Percentiles rank a stretch among this genome's conserved stretches.
Evolutionary conservation across 2,888 invertebrate species (phyloP).

Genomic region (Choristoneura rosaceana): DNA sequence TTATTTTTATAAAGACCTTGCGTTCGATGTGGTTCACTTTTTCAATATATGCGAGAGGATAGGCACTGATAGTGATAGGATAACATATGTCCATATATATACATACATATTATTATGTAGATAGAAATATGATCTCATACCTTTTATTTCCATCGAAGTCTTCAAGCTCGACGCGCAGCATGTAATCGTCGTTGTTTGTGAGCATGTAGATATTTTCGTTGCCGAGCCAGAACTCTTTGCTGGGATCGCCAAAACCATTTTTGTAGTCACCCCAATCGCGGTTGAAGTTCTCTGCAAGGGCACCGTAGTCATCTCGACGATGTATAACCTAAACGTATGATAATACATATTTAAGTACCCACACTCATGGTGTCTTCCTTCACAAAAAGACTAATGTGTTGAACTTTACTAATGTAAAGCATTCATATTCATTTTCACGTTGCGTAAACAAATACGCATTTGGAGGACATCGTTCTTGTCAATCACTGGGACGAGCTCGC

Average conservation of each 20-base stretch:
- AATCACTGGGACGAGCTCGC: conserved; percentile 29
- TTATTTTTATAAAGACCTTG: no score
- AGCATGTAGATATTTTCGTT: conserved; percentile 97
- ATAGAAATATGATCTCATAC: conserved; percentile 69
- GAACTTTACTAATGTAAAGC: conserved; percentile 10
- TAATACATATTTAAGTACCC: conserved; percentile 2
- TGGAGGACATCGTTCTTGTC: conserved; percentile 38
- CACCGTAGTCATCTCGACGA: conserved; percentile 94
- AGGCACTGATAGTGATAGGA: no score
- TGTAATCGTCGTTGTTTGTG: conserved; percentile 96
- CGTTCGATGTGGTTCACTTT: no score
- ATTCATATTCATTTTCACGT: conserved; percentile 17
- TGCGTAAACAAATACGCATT: conserved; percentile 32
- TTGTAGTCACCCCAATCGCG: conserved; percentile 97
- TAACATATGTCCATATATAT: no score
- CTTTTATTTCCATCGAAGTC: conserved; percentile 97
- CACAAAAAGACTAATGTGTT: conserved; percentile 1
- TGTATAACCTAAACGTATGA: conserved; percentile 90
- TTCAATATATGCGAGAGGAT: no score
- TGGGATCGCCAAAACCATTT: conserved; percentile 96
- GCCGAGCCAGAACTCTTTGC: conserved; percentile 96
- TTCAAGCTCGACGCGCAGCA: conserved; percentile 94
- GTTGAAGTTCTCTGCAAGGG: conserved; percentile 95
- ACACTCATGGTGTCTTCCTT: neutral
- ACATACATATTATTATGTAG: no score